These are phyloP conservation scores for Rhyacophila evoluta DNA, from an alignment of 2,888 invertebrate genomes.

Conservation along the genomic window DNA sequence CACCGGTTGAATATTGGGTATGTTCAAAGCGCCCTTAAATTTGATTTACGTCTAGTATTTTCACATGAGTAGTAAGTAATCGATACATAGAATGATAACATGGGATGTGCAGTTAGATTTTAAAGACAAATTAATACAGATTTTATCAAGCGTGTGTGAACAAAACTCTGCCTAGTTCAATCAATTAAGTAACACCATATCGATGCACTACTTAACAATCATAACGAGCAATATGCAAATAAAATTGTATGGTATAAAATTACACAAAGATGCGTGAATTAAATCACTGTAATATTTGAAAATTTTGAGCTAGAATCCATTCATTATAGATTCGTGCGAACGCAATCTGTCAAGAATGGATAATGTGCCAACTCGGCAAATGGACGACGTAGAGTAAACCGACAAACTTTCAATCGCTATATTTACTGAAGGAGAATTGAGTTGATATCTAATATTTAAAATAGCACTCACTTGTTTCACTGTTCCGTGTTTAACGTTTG, in stretches of 20 bases:
- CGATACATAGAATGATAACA: no score
- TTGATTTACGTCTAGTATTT: neutral
- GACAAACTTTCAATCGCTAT: conserved; percentile 25
- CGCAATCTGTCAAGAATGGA: conserved; percentile 39
- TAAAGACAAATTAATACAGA: no score
- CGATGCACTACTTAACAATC: neutral
- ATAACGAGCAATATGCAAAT: conserved; percentile 26
- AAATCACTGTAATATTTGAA: neutral
- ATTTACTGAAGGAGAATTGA: neutral
- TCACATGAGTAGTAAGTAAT: no score
- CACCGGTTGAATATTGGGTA: conserved; percentile 11
- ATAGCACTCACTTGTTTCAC: conserved; percentile 49
- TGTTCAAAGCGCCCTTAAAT: neutral
- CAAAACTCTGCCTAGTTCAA: neutral
- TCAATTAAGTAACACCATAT: conserved; percentile 28
- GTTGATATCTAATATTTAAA: neutral
- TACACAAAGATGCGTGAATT: neutral
- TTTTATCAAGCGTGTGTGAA: neutral
- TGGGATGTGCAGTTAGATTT: no score
- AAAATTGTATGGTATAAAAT: neutral
- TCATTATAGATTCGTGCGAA: conserved; percentile 43
- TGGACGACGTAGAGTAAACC: conserved; percentile 39
- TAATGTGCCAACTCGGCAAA: conserved; percentile 50
- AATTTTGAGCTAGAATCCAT: conserved; percentile 27
- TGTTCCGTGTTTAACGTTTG: conserved; percentile 49